phyloP scores from a whole-genome alignment of 2,797 vertebrate species.

The Hoplostethus mediterraneus region DNA sequence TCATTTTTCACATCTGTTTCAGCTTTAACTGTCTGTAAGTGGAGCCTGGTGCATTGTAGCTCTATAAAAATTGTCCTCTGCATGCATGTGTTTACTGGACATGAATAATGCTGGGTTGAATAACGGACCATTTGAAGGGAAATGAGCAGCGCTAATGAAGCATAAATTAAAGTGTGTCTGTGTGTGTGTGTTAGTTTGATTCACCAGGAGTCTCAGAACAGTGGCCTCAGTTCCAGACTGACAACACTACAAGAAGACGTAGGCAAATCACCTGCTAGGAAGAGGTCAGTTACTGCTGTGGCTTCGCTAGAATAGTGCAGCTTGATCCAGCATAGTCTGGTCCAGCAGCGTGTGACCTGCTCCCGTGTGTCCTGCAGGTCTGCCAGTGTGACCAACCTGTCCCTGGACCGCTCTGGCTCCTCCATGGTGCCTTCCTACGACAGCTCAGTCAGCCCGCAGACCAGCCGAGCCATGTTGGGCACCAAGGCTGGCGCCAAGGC shows the following conservation, averaged over 20 bases:
- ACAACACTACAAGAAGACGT: slow-evolving; percentile 92
- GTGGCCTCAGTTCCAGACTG: slow-evolving; percentile 88
- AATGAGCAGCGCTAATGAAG: background rate
- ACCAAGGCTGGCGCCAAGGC: slow-evolving; percentile 85
- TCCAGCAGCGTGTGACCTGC: background rate
- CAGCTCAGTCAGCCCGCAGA: slow-evolving; percentile 93
- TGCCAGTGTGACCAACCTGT: slow-evolving; percentile 94
- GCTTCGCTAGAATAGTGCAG: background rate
- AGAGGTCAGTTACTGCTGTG: slow-evolving; percentile 84
- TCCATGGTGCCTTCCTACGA: slow-evolving; percentile 95
- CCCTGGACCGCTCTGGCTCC: slow-evolving; percentile 92
- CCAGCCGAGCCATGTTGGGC: slow-evolving; percentile 84
- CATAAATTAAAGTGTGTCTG: slow-evolving; percentile 20
- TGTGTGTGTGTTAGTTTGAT: slow-evolving; percentile 84
- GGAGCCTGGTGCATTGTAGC: slow-evolving; percentile 36
- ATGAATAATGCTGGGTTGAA: background rate
- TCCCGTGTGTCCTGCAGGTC: slow-evolving; percentile 83
- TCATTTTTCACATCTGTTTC: slow-evolving; percentile 53
- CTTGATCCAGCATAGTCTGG: background rate
- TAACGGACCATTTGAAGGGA: background rate
- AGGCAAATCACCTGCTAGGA: slow-evolving; percentile 95
- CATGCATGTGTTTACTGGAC: slow-evolving; percentile 45
- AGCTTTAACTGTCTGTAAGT: slow-evolving; percentile 41
- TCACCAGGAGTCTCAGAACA: slow-evolving; percentile 92
- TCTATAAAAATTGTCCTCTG: slow-evolving; percentile 15